phyloP scores from a whole-genome alignment of 2,888 invertebrate genomes.

The Julus scanicus region DNA sequence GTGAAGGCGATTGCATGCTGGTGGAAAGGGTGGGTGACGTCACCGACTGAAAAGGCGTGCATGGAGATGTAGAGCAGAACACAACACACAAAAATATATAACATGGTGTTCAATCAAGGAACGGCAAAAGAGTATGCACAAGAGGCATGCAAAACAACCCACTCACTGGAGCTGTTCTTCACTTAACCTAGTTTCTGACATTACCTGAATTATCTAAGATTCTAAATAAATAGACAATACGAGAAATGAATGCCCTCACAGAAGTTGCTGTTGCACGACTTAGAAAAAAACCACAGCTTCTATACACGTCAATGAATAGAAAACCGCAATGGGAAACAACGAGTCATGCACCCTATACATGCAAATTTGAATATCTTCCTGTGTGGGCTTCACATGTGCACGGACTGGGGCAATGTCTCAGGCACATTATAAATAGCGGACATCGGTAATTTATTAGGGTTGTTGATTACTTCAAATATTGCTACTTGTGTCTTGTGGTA shows the following conservation, averaged over 20 bases:
- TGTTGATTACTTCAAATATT: no score
- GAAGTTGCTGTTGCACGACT: neutral
- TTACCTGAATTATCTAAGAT: neutral
- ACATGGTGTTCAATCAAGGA: conserved; percentile 5
- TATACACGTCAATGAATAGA: neutral
- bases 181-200: conserved; percentile 11
- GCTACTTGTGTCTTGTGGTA: no score
- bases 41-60: conserved; percentile 30
- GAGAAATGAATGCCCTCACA: neutral
- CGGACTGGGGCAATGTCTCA: neutral
- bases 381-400: neutral
- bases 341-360: neutral
- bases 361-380: neutral
- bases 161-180: neutral
- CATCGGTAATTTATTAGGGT: no score
- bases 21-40: conserved; percentile 36
- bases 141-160: neutral
- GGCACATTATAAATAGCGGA: neutral
- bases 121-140: neutral
- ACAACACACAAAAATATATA: neutral
- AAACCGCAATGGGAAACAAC: neutral
- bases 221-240: neutral
- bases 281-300: neutral
- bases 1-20: conserved; percentile 39
- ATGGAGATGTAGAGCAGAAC: conserved; percentile 18